Evolutionary conservation across 2,797 vertebrate species (phyloP).

Genomic region (Rallus crepitans): DNA sequence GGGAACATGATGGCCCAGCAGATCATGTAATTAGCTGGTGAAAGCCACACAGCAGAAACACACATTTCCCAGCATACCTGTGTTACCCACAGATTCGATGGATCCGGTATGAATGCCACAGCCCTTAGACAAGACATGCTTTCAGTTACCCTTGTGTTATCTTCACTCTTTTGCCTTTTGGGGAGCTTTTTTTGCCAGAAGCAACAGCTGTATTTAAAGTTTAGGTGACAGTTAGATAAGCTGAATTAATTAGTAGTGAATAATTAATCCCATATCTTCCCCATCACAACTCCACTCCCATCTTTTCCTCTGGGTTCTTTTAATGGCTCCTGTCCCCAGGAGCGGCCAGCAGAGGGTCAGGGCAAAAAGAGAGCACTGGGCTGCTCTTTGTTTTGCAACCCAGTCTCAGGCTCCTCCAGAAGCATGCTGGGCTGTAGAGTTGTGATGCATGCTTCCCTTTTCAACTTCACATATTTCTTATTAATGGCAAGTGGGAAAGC

Average conservation of each 20-base stretch:
- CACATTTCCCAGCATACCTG: background rate
- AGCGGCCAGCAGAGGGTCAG: background rate
- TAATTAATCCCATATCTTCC: background rate
- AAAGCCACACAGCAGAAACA: background rate
- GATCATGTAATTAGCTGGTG: background rate
- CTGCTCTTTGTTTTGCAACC: background rate
- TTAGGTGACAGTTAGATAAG: background rate
- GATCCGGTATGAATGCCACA: background rate
- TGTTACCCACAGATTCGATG: background rate
- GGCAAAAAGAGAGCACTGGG: background rate
- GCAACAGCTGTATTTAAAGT: background rate
- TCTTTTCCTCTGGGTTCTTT: background rate
- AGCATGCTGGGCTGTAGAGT: background rate
- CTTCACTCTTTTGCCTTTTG: background rate
- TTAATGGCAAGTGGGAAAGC: background rate
- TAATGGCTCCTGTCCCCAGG: background rate
- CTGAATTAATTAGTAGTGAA: background rate
- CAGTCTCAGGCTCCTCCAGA: background rate
- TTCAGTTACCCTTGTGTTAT: background rate
- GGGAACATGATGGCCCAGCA: background rate
- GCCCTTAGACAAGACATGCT: background rate
- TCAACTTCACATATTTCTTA: background rate
- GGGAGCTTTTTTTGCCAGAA: background rate
- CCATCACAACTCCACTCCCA: background rate
- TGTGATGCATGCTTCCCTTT: background rate